Evolutionary conservation across 1,140 invertebrate genomes (phyloP).

Genomic region (Tribolium castaneum): DNA sequence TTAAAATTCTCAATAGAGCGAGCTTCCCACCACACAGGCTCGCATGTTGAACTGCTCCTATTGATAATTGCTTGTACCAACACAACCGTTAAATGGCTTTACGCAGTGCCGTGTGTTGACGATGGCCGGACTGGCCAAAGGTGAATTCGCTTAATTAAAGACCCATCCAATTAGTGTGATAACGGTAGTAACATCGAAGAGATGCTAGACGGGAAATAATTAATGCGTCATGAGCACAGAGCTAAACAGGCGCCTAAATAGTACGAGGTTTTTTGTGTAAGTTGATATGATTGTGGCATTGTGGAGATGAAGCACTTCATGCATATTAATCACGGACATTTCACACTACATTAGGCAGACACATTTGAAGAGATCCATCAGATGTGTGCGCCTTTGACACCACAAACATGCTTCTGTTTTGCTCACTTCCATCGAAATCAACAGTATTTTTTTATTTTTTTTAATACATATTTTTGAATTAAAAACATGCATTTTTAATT

Average conservation of each 20-base stretch:
- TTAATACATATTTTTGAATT: too few relatives aligned
- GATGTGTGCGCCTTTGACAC: not conserved
- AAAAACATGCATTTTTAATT: too few relatives aligned
- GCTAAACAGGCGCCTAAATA: conserved; percentile 7
- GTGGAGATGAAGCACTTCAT: conserved; percentile 21
- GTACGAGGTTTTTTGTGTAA: not conserved
- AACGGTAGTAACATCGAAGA: conserved; percentile 10
- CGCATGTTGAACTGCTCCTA: not conserved
- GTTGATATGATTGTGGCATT: conserved; percentile 7
- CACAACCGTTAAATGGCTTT: conserved; percentile 19
- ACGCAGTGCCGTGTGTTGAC: not conserved
- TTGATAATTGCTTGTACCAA: conserved; percentile 21
- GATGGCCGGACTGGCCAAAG: not conserved
- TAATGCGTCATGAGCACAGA: conserved; percentile 14
- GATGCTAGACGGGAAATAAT: conserved; percentile 25
- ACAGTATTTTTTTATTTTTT: too few relatives aligned
- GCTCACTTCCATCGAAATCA: too few relatives aligned
- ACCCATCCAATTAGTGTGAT: conserved; percentile 7
- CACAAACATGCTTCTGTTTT: not conserved
- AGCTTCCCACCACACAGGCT: not conserved
- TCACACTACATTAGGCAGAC: conserved; percentile 39
- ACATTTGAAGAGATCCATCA: conserved; percentile 8
- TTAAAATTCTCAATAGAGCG: not conserved
- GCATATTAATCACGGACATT: conserved; percentile 36
- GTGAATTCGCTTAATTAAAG: conserved; percentile 2